phyloP scores from a whole-genome alignment of 1,140 invertebrate species.

The Drosophila insularis region DNA sequence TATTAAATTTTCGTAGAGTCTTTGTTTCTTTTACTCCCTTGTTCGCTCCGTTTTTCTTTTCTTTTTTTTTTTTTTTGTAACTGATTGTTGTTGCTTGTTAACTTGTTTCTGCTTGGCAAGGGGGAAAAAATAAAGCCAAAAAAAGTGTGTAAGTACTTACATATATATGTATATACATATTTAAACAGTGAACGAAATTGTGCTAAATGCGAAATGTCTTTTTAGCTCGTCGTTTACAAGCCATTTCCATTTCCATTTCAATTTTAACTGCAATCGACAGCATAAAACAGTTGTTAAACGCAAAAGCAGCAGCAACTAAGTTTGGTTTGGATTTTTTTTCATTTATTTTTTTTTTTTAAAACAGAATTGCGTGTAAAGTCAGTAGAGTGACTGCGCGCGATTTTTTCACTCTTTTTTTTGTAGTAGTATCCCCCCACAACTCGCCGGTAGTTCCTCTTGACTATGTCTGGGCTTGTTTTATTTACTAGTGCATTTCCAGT shows the following conservation, averaged over 20 bases:
- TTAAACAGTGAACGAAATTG: constrained; percentile 29
- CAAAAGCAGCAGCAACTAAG: constrained; percentile 42
- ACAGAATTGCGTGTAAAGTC: constrained; percentile 68
- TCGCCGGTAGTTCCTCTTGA: background rate
- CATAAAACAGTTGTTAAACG: constrained; percentile 64
- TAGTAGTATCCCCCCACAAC: constrained; percentile 23
- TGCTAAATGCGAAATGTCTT: constrained; percentile 62
- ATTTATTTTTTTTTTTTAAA: constrained; percentile 12
- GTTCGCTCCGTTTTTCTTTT: background rate
- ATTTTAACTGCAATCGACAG: constrained; percentile 75
- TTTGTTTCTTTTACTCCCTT: constrained; percentile 10
- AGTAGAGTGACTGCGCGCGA: constrained; percentile 44
- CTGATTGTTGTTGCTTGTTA: constrained; percentile 29
- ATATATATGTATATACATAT: constrained; percentile 2
- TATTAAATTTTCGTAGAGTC: constrained; percentile 35
- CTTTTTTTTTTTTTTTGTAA: too few species aligned
- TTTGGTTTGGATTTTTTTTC: background rate
- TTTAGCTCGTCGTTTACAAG: constrained; percentile 74
- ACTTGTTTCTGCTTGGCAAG: constrained; percentile 29
- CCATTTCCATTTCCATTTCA: constrained; percentile 67
- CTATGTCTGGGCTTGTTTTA: constrained; percentile 47
- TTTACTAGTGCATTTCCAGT: constrained; percentile 58
- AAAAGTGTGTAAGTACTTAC: constrained; percentile 9
- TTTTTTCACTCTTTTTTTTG: constrained; percentile 37
- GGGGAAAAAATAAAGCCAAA: constrained; percentile 10